These are phyloP conservation scores for Muscicapa striata DNA, from an alignment of 2,797 vertebrate genomes.

Conservation along the genomic window DNA sequence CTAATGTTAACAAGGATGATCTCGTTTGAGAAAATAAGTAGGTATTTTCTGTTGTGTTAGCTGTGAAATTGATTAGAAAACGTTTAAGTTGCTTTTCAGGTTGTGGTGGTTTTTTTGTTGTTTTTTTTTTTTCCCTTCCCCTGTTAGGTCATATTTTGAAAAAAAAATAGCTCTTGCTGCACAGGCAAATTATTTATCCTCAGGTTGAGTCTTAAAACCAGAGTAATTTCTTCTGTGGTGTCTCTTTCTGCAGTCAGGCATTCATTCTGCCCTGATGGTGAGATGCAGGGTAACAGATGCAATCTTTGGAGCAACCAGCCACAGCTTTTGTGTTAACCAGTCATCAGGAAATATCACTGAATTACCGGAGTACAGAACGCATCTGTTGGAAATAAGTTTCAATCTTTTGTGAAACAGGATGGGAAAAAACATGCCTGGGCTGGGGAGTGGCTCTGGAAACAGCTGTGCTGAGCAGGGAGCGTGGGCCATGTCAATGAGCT, in stretches of 20 bases:
- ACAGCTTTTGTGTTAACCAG: slow-evolving; percentile 22
- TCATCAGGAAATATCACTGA: slow-evolving; percentile 31
- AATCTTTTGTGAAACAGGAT: slow-evolving; percentile 2
- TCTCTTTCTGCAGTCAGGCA: not conserved
- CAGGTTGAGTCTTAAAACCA: not conserved
- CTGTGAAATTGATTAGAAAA: not conserved
- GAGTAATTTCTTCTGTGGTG: not conserved
- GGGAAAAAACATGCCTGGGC: not conserved
- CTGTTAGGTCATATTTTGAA: not conserved
- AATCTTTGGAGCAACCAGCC: slow-evolving; percentile 40
- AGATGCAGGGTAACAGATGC: slow-evolving; percentile 42
- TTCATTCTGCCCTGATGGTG: not conserved
- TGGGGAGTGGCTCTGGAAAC: not conserved
- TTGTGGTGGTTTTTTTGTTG: not conserved
- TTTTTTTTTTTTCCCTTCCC: accelerated
- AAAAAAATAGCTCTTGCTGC: not conserved
- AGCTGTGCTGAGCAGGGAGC: not conserved
- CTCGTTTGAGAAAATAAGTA: not conserved
- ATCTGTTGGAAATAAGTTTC: slow-evolving; percentile 35
- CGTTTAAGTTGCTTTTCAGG: not conserved
- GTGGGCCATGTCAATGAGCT: not conserved
- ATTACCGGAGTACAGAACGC: not conserved
- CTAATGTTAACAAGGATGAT: not conserved
- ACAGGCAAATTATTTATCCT: not conserved
- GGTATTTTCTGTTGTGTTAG: not conserved